Percentiles rank a stretch among this genome's conserved stretches.
These are phyloP conservation scores for Eristalinus sepulchralis DNA, from an alignment of 2,888 invertebrate genomes.

Conservation along the genomic window DNA sequence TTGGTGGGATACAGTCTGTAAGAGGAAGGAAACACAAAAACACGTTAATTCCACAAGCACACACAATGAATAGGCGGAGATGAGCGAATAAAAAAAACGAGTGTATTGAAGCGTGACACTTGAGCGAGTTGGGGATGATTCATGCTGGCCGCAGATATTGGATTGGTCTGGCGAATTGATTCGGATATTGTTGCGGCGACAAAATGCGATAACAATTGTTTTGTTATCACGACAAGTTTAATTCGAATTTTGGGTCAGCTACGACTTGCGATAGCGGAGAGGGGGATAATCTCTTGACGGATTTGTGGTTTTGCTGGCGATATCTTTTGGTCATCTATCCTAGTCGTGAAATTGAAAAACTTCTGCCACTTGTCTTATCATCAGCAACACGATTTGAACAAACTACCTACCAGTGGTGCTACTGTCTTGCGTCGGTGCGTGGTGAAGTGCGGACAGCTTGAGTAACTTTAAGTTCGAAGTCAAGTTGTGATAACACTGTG, in stretches of 20 bases:
- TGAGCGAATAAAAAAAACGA: background rate
- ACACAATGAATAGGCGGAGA: background rate
- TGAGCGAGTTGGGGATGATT: background rate
- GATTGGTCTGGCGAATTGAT: background rate
- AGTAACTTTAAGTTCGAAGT: background rate
- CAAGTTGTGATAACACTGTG: background rate
- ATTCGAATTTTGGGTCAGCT: background rate
- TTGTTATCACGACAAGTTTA: background rate
- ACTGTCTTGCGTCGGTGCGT: background rate
- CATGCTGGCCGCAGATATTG: background rate
- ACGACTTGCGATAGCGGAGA: background rate
- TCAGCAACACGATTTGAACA: background rate
- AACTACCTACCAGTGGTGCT: background rate
- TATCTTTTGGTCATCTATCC: no score
- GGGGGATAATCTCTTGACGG: background rate
- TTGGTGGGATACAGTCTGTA: conserved; percentile 36
- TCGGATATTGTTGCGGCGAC: background rate
- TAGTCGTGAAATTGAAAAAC: no score
- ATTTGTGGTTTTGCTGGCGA: background rate
- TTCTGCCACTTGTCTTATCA: no score
- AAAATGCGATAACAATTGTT: background rate
- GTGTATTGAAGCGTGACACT: background rate
- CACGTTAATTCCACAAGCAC: background rate
- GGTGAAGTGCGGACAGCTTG: background rate
- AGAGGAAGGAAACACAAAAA: background rate